phyloP scores from a whole-genome alignment of 2,113 vertebrate genomes.

The Xenopus laevis region DNA sequence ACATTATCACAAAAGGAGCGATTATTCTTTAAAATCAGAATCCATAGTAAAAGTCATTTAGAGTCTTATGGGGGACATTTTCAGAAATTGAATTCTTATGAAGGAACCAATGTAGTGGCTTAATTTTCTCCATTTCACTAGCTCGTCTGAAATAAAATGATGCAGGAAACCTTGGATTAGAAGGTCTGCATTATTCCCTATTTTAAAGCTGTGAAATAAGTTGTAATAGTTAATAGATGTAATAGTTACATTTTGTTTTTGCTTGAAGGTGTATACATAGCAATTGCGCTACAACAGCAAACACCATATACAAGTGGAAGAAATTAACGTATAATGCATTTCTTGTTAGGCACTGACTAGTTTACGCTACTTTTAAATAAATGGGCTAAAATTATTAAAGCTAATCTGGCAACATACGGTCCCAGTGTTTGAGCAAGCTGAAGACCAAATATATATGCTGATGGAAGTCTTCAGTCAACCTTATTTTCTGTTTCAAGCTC shows the following conservation, averaged over 20 bases:
- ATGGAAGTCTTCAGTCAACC: no score
- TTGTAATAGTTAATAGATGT: no score
- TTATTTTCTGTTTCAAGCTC: no score
- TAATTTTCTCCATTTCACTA: conserved; percentile 59
- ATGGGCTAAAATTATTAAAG: no score
- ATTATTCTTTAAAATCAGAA: conserved; percentile 53
- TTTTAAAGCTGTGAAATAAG: conserved; percentile 4
- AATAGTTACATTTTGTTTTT: conserved; percentile 14
- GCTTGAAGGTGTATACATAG: background rate
- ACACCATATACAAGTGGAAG: no score
- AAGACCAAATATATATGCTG: no score
- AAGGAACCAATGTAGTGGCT: conserved; percentile 52
- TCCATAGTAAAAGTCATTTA: conserved; percentile 59
- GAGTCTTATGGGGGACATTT: conserved; percentile 55
- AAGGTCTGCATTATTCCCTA: background rate
- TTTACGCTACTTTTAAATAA: no score
- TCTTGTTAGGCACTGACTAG: no score
- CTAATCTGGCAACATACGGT: no score
- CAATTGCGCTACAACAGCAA: no score
- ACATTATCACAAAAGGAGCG: conserved; percentile 27
- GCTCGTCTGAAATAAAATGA: conserved; percentile 56
- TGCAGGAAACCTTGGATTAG: conserved; percentile 41
- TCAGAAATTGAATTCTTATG: conserved; percentile 52
- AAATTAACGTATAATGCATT: no score
- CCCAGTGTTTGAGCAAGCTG: no score